phyloP scores from a whole-genome alignment of 2,888 invertebrate genomes.

The Pelosia muscerda region DNA sequence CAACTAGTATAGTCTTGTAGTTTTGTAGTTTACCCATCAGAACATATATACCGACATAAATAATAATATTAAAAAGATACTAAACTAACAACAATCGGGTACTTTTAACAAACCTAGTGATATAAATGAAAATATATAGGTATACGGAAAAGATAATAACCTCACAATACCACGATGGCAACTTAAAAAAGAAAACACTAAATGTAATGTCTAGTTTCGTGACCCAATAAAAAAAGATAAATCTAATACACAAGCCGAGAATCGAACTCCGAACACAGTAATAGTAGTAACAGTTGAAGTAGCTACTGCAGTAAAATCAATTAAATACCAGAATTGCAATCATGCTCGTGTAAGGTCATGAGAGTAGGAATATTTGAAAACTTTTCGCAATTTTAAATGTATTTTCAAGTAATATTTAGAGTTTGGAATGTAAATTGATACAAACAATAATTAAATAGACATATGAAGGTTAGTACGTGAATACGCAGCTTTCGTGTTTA shows the following conservation, averaged over 20 bases:
- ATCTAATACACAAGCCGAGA: not conserved
- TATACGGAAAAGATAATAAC: no score
- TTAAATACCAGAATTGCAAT: not conserved
- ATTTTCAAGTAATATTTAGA: not conserved
- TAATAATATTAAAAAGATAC: no score
- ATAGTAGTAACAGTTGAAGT: not conserved
- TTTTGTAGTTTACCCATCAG: no score
- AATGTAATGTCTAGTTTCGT: no score
- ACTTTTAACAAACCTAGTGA: no score
- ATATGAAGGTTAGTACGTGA: not conserved
- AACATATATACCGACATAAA: no score
- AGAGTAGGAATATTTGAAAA: not conserved
- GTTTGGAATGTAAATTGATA: constrained; percentile 4
- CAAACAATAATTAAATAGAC: not conserved
- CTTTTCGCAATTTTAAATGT: not conserved
- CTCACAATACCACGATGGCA: no score
- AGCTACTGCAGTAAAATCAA: not conserved
- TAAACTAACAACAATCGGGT: no score
- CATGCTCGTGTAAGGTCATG: not conserved
- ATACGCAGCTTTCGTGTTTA: not conserved
- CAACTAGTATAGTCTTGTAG: no score
- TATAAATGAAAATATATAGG: no score
- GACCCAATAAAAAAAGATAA: not conserved
- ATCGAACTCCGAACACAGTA: not conserved
- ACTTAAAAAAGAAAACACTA: no score